These are phyloP conservation scores for Amphimallon solstitiale DNA, from an alignment of 2,888 invertebrate species.

Conservation along the genomic window DNA sequence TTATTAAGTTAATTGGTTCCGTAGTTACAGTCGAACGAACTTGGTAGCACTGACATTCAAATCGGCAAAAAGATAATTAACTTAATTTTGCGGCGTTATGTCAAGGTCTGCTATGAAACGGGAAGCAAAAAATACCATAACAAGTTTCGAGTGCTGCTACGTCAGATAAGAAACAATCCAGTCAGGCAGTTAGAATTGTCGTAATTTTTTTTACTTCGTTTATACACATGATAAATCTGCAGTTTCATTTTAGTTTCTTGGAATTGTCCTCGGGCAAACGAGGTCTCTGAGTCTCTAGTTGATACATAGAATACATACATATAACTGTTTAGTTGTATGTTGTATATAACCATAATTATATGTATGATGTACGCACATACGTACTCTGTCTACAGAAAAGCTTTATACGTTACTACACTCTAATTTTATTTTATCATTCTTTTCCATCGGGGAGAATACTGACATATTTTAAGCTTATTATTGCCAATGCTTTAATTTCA, in stretches of 20 bases:
- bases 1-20: constrained; percentile 4
- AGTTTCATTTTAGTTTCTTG: background rate
- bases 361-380: too few relatives aligned
- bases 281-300: too few relatives aligned
- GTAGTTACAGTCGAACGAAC: background rate
- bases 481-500: too few relatives aligned
- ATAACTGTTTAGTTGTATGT: too few relatives aligned
- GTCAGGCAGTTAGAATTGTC: background rate
- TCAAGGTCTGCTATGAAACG: constrained; percentile 13
- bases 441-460: too few relatives aligned
- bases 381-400: too few relatives aligned
- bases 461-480: too few relatives aligned
- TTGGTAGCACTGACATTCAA: constrained; percentile 21
- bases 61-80: constrained; percentile 15
- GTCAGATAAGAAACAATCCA: background rate
- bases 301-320: too few relatives aligned
- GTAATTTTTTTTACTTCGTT: background rate
- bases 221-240: background rate
- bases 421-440: too few relatives aligned
- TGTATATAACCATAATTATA: too few relatives aligned
- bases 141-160: background rate
- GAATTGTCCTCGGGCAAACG: background rate
- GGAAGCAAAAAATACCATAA: constrained; percentile 14
- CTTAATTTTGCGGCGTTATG: constrained; percentile 22
- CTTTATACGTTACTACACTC: too few relatives aligned